Base-by-base conservation (phyloP, 2,888 invertebrate species). In the Rhaphigaster nebulosa region DNA sequence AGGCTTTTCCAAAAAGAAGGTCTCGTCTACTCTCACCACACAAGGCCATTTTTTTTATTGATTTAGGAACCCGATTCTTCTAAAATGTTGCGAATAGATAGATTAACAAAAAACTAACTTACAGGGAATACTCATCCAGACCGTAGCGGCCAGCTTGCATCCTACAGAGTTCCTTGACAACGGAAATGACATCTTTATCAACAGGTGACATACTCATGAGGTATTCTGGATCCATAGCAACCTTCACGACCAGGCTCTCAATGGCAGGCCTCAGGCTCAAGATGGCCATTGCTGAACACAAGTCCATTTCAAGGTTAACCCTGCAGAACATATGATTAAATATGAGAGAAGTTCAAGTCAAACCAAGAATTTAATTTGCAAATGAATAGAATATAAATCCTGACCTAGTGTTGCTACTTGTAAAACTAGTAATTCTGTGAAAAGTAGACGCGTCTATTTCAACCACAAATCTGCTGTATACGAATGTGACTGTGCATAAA, bases 221-320 rank as follows among this genome's bases (percentile, higher is more conserved):
- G 4, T 95, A 94, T 93, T 97, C 97, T 0, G 99, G 99, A 91
- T 97, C 95, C 90, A 96, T 95, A 4, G 98, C 96, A 0, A 97
- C 97, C 91, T 96, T 94, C 18, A 98, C 96, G 8, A 99, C 96
- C 3, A 99, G 94, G 92, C 96, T 95, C 94, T 99, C 99, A 13
- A 99, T 93, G 4, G 97, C 97, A 0, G 99, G 98, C 54, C 99
- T 95, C 13, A 99, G 94, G 1, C 98, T 97, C 0, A 97, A 96
- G 90, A 99, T 95, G 60, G 96, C 95, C 0, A 98, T 96, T 0
- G 99, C 99, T 18, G 96, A 84, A 20, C 95, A 93, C 0, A 97
- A 96, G 91, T 96, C 95, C 96, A 99, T 98, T 26, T 97, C 95
- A 91, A 99, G 95, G 94, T 98, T 98, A 88, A 99, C 95, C 95